A percentile compares a stretch with the other conserved stretches of the same genome.
These are phyloP conservation scores for Drosophila ogumai DNA, from an alignment of 1,140 invertebrate genomes.

Conservation along the genomic window DNA sequence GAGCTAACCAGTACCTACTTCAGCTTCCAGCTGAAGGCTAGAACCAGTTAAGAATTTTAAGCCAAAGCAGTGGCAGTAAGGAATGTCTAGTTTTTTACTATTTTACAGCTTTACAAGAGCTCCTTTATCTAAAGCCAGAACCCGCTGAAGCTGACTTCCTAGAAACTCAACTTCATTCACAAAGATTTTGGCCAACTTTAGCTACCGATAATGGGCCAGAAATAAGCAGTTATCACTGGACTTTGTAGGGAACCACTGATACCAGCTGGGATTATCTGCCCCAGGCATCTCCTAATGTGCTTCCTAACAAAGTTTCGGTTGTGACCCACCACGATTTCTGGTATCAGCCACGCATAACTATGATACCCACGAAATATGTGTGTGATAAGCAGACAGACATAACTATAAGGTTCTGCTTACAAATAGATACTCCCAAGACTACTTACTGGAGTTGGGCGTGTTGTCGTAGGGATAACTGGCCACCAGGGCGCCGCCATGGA, in stretches of 20 bases:
- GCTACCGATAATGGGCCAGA: background rate
- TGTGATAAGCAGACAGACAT: conserved; percentile 13
- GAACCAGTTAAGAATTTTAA: too few species aligned
- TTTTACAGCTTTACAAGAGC: too few species aligned
- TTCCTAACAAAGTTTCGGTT: conserved; percentile 23
- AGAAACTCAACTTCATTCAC: background rate
- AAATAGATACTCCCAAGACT: conserved; percentile 37
- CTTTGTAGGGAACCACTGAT: conserved; percentile 14
- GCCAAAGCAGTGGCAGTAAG: too few species aligned
- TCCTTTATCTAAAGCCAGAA: background rate
- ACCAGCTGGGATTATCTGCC: background rate
- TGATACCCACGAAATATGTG: background rate
- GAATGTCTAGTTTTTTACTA: too few species aligned
- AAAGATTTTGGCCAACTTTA: background rate
- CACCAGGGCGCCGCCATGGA: conserved; percentile 96
- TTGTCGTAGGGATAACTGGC: conserved; percentile 97
- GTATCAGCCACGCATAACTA: conserved; percentile 1
- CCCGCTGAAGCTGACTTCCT: background rate
- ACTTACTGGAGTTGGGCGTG: conserved; percentile 95
- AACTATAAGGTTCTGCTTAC: too few species aligned
- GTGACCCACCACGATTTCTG: background rate
- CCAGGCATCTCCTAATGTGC: background rate
- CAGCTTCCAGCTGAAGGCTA: background rate
- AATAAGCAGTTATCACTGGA: conserved; percentile 1
- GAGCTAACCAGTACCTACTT: background rate